Evolutionary conservation across 1,140 invertebrate genomes (phyloP).

Genomic region (Hylyphantes graminicola): DNA sequence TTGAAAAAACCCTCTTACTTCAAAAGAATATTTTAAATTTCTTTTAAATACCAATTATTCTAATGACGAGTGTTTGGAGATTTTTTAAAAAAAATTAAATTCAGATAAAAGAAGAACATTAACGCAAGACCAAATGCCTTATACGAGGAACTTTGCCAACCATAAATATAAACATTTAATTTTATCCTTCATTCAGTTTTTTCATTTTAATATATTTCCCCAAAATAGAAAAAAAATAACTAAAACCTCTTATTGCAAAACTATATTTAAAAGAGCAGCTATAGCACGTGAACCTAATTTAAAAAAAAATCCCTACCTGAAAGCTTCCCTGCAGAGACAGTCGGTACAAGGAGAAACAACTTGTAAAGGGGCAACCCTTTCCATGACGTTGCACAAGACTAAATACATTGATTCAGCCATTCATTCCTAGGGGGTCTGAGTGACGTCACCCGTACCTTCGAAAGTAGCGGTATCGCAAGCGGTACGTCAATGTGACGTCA

Average conservation of each 20-base stretch:
- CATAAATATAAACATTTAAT: no score
- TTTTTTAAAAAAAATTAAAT: no score
- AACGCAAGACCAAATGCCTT: no score
- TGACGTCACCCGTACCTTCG: slow-evolving; percentile 30
- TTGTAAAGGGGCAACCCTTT: not conserved
- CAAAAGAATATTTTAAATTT: no score
- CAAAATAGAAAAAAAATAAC: no score
- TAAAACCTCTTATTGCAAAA: no score
- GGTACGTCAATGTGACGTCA: slow-evolving; percentile 41
- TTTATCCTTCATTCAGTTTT: not conserved
- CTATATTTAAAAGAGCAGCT: not conserved
- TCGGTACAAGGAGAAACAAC: not conserved
- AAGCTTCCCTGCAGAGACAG: not conserved
- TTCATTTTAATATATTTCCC: not conserved
- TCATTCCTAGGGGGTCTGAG: slow-evolving; percentile 29
- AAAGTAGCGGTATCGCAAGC: not conserved
- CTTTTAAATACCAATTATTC: no score
- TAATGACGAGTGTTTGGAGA: no score
- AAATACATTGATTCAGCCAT: slow-evolving; percentile 37
- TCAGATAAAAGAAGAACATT: no score
- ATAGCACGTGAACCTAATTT: not conserved
- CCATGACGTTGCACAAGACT: slow-evolving; percentile 31
- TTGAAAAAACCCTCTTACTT: no score
- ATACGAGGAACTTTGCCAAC: no score
- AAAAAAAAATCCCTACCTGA: not conserved